Percentiles rank a stretch among this genome's conserved stretches.
Evolutionary conservation across 2,888 invertebrate species (phyloP).

Genomic region (Mallateleia sp.): DNA sequence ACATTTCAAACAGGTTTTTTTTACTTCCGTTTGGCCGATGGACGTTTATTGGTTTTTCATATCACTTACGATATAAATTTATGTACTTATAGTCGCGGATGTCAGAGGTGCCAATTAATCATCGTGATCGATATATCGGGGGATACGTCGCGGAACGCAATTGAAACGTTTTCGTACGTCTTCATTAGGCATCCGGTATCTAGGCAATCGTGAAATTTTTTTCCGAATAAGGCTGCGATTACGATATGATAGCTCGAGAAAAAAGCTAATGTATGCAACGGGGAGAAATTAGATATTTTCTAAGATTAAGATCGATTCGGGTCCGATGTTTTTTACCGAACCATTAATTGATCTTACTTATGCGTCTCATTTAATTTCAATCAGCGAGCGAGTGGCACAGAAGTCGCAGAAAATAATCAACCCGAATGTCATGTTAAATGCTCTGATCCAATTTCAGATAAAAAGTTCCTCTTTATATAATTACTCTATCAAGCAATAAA

Average conservation of each 20-base stretch:
- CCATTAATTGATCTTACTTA: no score
- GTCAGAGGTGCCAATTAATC: conserved; percentile 36
- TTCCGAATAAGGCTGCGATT: neutral
- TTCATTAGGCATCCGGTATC: conserved; percentile 9
- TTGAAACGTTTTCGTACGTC: conserved; percentile 23
- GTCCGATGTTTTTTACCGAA: no score
- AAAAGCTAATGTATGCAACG: neutral
- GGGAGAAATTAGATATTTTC: neutral
- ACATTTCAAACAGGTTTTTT: conserved; percentile 50
- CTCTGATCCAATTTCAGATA: no score
- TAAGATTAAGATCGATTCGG: no score
- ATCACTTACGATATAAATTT: conserved; percentile 35
- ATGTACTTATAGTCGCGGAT: conserved; percentile 23
- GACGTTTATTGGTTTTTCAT: conserved; percentile 40
- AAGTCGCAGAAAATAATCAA: no score
- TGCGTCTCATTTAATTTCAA: no score
- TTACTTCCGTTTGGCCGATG: conserved; percentile 35
- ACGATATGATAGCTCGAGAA: neutral
- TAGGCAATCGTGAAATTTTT: neutral
- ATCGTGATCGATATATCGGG: conserved; percentile 3
- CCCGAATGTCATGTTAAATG: no score
- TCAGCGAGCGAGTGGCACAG: no score
- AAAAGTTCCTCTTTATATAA: no score
- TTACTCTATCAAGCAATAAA: no score
- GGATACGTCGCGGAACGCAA: neutral